Percentiles rank a stretch among this genome's conserved stretches.
Evolutionary conservation across 2,797 vertebrate species (phyloP).

Genomic region (Chiroxiphia lanceolata): DNA sequence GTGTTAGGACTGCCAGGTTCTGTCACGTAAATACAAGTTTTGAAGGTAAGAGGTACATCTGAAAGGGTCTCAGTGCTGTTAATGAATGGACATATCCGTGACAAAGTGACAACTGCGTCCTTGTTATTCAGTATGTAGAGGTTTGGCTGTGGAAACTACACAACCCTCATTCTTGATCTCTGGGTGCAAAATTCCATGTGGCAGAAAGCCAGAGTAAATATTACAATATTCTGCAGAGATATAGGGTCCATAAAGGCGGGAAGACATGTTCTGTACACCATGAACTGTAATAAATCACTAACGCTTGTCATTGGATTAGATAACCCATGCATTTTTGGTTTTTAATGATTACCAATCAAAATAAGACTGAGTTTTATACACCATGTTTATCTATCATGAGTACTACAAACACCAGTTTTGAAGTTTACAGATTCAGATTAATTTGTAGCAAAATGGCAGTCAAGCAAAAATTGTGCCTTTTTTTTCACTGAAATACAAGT

Average conservation of each 20-base stretch:
- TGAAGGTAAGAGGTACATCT: background rate
- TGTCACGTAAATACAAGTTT: background rate
- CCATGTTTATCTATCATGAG: background rate
- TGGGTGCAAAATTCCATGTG: constrained; percentile 31
- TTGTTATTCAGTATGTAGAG: background rate
- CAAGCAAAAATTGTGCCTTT: background rate
- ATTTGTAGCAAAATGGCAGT: background rate
- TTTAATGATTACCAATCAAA: background rate
- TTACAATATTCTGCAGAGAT: background rate
- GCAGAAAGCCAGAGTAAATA: constrained; percentile 55
- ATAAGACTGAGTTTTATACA: background rate
- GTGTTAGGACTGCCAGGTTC: background rate
- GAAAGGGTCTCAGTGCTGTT: background rate
- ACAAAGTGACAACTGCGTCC: background rate
- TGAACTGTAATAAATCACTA: background rate
- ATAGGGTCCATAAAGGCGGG: background rate
- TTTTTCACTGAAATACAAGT: background rate
- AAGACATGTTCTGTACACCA: background rate
- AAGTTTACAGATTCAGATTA: background rate
- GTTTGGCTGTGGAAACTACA: background rate
- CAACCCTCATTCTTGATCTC: background rate
- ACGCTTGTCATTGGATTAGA: background rate
- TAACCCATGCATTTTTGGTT: background rate
- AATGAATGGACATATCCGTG: background rate
- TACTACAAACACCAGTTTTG: background rate